A percentile compares a stretch with the other conserved stretches of the same genome.
Conservation (phyloP, 2,888 invertebrate species). For the Strigamia maritima region DNA sequence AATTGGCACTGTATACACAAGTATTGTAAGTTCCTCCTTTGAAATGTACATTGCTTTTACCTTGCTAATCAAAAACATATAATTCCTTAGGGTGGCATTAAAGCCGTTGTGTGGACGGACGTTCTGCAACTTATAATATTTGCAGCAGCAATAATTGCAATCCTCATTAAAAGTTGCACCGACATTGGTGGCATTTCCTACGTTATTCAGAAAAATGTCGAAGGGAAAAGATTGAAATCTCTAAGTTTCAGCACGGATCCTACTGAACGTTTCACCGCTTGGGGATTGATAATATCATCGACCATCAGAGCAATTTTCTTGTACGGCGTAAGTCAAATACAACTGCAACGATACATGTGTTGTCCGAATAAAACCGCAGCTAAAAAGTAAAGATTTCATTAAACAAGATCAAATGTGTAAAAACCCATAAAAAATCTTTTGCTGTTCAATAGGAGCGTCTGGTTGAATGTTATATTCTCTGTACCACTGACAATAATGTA, state of each 20-base stretch:
- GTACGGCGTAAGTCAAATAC: background rate
- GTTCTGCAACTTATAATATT: background rate
- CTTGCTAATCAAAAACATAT: background rate
- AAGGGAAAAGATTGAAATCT: background rate
- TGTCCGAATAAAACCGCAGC: conserved; percentile 59
- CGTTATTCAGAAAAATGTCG: background rate
- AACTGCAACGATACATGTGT: conserved; percentile 22
- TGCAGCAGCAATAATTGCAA: background rate
- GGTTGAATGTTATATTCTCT: background rate
- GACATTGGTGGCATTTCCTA: conserved; percentile 16
- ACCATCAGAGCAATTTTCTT: background rate
- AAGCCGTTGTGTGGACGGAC: conserved; percentile 35
- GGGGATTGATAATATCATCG: conserved; percentile 26
- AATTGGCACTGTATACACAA: conserved; percentile 30
- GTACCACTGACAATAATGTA: background rate
- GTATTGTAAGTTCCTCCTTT: conserved; percentile 7
- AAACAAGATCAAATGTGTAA: background rate
- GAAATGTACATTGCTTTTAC: background rate
- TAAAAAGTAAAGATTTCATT: conserved; percentile 43
- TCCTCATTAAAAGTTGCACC: background rate
- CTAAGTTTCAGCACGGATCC: conserved; percentile 27
- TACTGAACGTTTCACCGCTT: conserved; percentile 22
- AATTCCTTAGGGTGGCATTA: conserved; percentile 35
- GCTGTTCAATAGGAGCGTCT: background rate
- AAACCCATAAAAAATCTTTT: background rate